Base-by-base conservation (phyloP, 2,113 vertebrate species). In the Callipepla californica region DNA sequence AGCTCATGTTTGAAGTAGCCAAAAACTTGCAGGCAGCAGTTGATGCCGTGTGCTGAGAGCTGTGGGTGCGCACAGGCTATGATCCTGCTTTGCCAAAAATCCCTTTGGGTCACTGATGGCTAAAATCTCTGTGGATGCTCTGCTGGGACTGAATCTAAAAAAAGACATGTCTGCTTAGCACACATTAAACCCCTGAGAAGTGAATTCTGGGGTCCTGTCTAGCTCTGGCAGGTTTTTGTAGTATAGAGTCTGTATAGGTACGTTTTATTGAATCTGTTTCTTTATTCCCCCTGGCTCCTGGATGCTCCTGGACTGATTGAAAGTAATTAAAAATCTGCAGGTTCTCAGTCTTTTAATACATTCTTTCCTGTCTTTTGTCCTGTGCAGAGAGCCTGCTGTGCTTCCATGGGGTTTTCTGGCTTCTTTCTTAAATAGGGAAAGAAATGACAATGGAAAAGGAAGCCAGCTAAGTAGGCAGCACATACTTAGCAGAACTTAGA, bases 291-390 rank as follows among this genome's bases (percentile, higher is more conserved):
- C 57, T 89, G 72, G 57, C 65, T 32, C 53, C 36, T 19, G 34
- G 38, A 51, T 87, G 68, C 25, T 85, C 11, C 22, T 77, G 28
- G 18, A 47, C 23, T 93, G 77, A 40, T 68, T 76, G 61, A 63
- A 88, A 44, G 34, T 34, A 83, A 48, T 89, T 82, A 83, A 85
- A 94, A 95, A 86, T 67, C 61, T 61, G 57, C 45, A 70, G 15
- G 18, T 87, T 89, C 50, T 89, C 25, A 23, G 13, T 62, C 2
- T 2, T 57, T 82, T 85, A 26, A 34, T 78, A 23, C 32, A 80
- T 4, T 21, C 28, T 74, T 90, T 63, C 22, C 38, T 90, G 25
- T 91, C 50, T 78, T 95, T 73, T 67, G 23, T 42, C 45, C 14
- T 32, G 11, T 25, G 19, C 32, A 67, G 42, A 58, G 57, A 74